Evolutionary conservation across 2,113 vertebrate species (phyloP).

Genomic region (Choloepus hoffmanni): DNA sequence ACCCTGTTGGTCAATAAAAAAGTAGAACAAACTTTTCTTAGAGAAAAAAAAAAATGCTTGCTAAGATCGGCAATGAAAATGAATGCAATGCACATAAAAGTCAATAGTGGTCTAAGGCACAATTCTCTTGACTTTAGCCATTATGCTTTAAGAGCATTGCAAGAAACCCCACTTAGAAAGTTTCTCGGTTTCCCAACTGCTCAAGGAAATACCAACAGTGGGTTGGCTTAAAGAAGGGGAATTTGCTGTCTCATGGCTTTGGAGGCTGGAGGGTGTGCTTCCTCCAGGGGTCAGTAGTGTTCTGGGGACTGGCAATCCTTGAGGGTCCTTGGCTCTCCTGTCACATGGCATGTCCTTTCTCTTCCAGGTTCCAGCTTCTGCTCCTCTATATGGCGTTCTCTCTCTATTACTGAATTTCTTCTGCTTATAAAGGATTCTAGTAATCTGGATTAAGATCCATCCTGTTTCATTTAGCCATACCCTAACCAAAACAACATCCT

Average conservation of each 20-base stretch:
- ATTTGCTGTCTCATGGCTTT: neutral
- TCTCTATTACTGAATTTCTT: too few relatives aligned
- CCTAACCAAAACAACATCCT: too few relatives aligned
- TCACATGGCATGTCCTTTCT: too few relatives aligned
- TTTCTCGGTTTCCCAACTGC: neutral
- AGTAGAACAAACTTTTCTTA: neutral
- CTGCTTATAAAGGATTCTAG: too few relatives aligned
- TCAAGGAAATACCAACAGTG: neutral
- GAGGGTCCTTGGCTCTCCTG: too few relatives aligned
- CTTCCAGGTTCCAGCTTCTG: too few relatives aligned
- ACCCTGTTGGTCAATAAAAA: slow-evolving; percentile 1
- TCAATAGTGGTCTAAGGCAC: slow-evolving; percentile 46
- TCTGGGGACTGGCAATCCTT: too few relatives aligned
- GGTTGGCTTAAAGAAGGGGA: neutral
- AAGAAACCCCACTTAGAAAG: slow-evolving; percentile 8
- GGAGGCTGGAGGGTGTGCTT: neutral
- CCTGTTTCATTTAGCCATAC: too few relatives aligned
- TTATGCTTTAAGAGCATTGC: neutral
- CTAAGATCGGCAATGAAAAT: slow-evolving; percentile 14
- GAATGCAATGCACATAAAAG: neutral
- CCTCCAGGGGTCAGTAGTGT: too few relatives aligned
- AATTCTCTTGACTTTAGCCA: neutral
- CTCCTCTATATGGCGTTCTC: too few relatives aligned
- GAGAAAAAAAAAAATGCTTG: neutral
- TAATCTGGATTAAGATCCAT: too few relatives aligned